phyloP scores from a whole-genome alignment of 2,797 vertebrate species.

The Ibycter americanus region DNA sequence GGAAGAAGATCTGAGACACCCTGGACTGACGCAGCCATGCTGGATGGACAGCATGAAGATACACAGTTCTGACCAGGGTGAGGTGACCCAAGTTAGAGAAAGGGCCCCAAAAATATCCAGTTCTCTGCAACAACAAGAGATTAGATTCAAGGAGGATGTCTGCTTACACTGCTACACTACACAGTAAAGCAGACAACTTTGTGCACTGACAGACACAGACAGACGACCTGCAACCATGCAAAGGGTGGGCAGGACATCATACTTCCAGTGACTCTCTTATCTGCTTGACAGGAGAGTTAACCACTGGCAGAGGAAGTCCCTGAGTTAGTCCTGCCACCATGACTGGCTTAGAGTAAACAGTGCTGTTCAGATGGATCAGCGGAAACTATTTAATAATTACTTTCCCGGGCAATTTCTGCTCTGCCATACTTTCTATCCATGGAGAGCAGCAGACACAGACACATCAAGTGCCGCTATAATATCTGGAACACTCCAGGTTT shows the following conservation, averaged over 20 bases:
- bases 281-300: not conserved
- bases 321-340: not conserved
- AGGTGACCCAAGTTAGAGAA: not conserved
- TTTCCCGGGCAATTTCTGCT: slow-evolving; percentile 31
- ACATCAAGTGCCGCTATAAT: not conserved
- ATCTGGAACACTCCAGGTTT: slow-evolving; percentile 27
- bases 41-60: not conserved
- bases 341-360: not conserved
- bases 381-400: slow-evolving; percentile 33
- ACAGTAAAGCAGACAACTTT: not conserved
- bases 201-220: not conserved
- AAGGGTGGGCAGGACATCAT: not conserved
- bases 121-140: not conserved
- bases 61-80: not conserved
- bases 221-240: not conserved
- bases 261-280: not conserved
- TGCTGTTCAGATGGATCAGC: slow-evolving; percentile 13
- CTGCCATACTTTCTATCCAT: not conserved
- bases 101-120: not conserved
- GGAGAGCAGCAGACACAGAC: slow-evolving; percentile 4
- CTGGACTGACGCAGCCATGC: not conserved
- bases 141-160: not conserved
- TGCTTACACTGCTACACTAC: not conserved
- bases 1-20: not conserved
- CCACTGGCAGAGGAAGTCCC: not conserved